Evolutionary conservation across 2,797 vertebrate genomes (phyloP).

Genomic region (Mormyrus hasselquistii): DNA sequence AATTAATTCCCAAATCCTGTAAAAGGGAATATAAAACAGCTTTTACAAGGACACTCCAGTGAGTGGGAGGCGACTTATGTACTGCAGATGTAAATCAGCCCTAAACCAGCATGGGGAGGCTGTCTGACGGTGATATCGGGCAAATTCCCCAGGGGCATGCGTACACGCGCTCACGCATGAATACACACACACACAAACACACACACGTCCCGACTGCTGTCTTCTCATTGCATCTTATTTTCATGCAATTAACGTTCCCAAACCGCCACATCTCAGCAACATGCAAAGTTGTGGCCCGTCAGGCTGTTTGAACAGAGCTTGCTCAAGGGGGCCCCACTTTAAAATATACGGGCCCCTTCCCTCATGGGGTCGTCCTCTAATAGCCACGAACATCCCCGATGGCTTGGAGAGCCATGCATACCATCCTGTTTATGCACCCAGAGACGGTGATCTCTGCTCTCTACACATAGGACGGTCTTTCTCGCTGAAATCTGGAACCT

Average conservation of each 20-base stretch:
- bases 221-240: background rate
- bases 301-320: background rate
- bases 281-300: background rate
- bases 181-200: background rate
- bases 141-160: background rate
- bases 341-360: background rate
- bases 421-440: background rate
- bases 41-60: background rate
- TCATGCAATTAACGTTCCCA: background rate
- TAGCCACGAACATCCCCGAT: background rate
- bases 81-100: background rate
- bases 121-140: background rate
- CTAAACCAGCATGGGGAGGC: background rate
- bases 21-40: constrained; percentile 1
- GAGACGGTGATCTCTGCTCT: background rate
- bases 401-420: background rate
- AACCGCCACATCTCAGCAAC: background rate
- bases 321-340: background rate
- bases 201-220: background rate
- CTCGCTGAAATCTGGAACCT: background rate
- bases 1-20: constrained; percentile 12
- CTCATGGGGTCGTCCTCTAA: background rate
- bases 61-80: background rate
- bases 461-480: background rate
- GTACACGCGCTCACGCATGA: background rate